Conservation (phyloP, 2,113 vertebrate genomes). For the Marmota monax region DNA sequence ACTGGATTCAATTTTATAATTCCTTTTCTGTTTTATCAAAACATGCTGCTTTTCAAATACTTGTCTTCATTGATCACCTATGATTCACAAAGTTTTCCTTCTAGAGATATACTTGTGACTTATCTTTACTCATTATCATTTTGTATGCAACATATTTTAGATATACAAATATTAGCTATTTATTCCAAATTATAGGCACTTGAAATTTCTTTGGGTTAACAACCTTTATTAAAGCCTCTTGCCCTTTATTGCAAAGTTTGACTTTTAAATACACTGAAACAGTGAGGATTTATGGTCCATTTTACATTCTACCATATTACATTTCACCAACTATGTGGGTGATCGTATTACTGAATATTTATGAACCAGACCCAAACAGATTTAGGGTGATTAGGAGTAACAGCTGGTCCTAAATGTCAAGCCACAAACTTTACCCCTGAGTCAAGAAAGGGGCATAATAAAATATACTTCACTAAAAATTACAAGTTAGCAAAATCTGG, state of each 20-base stretch:
- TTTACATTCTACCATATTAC: background rate
- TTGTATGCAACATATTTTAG: slow-evolving; percentile 17
- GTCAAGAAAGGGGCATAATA: background rate
- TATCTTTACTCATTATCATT: background rate
- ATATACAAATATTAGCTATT: background rate
- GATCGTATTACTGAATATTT: slow-evolving; percentile 65
- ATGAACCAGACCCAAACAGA: background rate
- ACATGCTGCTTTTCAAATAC: slow-evolving; percentile 36
- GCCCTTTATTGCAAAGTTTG: background rate
- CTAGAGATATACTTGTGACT: background rate
- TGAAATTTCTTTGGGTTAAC: slow-evolving; percentile 18
- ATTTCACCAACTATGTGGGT: slow-evolving; percentile 22
- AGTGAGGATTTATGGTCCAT: background rate
- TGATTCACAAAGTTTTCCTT: background rate
- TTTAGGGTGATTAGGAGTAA: slow-evolving; percentile 23
- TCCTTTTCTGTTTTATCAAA: slow-evolving; percentile 9
- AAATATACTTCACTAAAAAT: background rate
- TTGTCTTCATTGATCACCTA: background rate
- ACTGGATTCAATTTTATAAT: background rate
- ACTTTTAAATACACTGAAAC: background rate
- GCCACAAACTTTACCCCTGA: slow-evolving; percentile 11
- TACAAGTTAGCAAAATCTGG: background rate
- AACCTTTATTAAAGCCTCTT: slow-evolving; percentile 15
- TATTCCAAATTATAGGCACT: background rate
- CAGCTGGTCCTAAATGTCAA: slow-evolving; percentile 57